Conservation (phyloP, 2,797 vertebrate genomes). For the Enteromius treurensis region DNA sequence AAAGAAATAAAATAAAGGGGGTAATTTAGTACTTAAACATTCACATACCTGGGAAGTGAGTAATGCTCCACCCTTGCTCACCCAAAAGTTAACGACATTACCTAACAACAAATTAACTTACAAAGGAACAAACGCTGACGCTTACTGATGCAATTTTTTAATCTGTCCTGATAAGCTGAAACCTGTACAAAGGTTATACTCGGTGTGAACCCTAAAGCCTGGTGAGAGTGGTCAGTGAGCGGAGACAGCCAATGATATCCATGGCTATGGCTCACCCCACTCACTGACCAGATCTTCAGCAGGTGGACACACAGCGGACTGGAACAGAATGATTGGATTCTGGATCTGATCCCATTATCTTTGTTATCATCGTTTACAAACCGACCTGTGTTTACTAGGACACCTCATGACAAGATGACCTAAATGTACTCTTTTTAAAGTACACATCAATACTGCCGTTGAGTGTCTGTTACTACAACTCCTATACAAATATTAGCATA, state of each 20-base stretch:
- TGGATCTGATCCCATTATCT: constrained; percentile 46
- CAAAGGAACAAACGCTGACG: neutral
- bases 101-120: neutral
- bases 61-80: neutral
- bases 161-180: constrained; percentile 12
- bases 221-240: constrained; percentile 39
- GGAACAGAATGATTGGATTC: constrained; percentile 24
- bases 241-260: constrained; percentile 71
- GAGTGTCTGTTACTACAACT: neutral
- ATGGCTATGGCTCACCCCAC: constrained; percentile 76
- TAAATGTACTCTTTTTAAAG: neutral
- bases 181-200: constrained; percentile 47
- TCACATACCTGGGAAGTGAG: neutral
- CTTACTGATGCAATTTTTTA: neutral
- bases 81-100: neutral
- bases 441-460: neutral
- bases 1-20: too few species aligned
- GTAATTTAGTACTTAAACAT: neutral
- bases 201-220: constrained; percentile 39
- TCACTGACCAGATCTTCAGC: constrained; percentile 57
- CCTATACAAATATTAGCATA: neutral
- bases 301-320: constrained; percentile 56
- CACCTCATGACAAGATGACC: constrained; percentile 4
- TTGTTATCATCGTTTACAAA: constrained; percentile 9
- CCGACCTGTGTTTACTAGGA: neutral